Evolutionary conservation across 2,113 vertebrate species (phyloP).

Genomic region (Sinocyclocheilus grahami): DNA sequence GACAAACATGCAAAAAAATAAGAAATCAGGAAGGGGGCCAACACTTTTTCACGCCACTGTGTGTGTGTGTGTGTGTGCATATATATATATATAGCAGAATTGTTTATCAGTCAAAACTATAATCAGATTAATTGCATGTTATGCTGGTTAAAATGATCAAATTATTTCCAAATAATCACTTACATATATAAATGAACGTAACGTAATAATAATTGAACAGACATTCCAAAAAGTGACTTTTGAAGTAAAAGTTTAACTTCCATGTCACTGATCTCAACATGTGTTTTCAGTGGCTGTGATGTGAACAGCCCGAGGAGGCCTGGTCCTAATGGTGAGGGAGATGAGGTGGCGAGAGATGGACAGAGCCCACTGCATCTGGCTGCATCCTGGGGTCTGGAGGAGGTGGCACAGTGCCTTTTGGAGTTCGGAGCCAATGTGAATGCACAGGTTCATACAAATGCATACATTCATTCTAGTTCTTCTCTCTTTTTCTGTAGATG

Average conservation of each 20-base stretch:
- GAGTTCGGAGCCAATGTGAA: slow-evolving; percentile 98
- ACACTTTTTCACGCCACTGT: too few relatives aligned
- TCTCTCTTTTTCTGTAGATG: neutral
- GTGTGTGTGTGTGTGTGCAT: neutral
- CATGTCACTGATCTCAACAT: slow-evolving; percentile 4
- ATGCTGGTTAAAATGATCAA: too few relatives aligned
- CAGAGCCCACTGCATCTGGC: slow-evolving; percentile 94
- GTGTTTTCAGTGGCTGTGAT: slow-evolving; percentile 86
- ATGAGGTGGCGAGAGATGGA: slow-evolving; percentile 93
- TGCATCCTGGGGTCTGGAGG: slow-evolving; percentile 92
- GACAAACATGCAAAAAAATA: too few relatives aligned
- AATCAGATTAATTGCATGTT: too few relatives aligned
- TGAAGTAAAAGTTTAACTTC: too few relatives aligned
- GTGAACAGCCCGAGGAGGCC: slow-evolving; percentile 91
- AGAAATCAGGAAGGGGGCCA: too few relatives aligned
- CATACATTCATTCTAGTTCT: neutral
- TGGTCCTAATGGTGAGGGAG: slow-evolving; percentile 90
- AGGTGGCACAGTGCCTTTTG: slow-evolving; percentile 94
- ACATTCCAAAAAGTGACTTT: neutral
- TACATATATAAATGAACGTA: neutral
- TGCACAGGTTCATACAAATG: slow-evolving; percentile 80
- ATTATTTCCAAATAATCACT: too few relatives aligned
- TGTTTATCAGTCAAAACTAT: too few relatives aligned
- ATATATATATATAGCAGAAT: neutral
- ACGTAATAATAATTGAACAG: neutral